These are phyloP conservation scores for Zhengitettix transpicula DNA, from an alignment of 2,888 invertebrate species.

Conservation along the genomic window DNA sequence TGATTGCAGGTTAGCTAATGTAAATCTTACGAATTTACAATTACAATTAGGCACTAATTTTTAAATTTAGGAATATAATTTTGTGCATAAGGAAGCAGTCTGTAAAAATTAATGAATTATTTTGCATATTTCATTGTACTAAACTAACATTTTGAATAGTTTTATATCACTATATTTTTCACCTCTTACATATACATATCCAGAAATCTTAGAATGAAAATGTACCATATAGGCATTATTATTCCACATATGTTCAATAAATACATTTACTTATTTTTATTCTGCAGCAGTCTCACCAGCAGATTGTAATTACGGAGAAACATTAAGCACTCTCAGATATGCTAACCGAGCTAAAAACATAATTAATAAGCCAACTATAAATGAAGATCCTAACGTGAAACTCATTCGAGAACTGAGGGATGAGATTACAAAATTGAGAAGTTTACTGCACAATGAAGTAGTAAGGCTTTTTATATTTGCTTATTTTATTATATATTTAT, in stretches of 20 bases:
- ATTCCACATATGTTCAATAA: background rate
- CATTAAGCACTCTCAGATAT: slow-evolving; percentile 68
- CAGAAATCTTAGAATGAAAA: background rate
- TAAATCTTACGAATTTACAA: too few relatives aligned
- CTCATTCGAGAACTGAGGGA: slow-evolving; percentile 68
- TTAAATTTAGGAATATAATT: too few relatives aligned
- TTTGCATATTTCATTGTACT: too few relatives aligned
- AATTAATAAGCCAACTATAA: slow-evolving; percentile 78
- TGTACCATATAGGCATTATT: background rate
- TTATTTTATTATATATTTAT: too few relatives aligned
- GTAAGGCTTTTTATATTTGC: slow-evolving; percentile 24
- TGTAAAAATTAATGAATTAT: too few relatives aligned
- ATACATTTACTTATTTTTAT: background rate
- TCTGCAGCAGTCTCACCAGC: slow-evolving; percentile 44
- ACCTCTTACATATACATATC: too few relatives aligned
- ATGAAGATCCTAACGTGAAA: slow-evolving; percentile 79
- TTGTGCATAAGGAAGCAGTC: too few relatives aligned
- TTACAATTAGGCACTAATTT: too few relatives aligned
- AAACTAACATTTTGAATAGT: too few relatives aligned
- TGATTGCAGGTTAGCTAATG: slow-evolving; percentile 49
- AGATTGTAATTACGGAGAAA: slow-evolving; percentile 77
- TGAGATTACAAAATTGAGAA: slow-evolving; percentile 67
- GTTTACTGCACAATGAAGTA: slow-evolving; percentile 51
- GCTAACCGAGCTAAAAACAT: slow-evolving; percentile 83
- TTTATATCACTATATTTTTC: too few relatives aligned